Evolutionary conservation across 2,797 vertebrate genomes (phyloP).

Genomic region (Mormyrus hasselquistii): DNA sequence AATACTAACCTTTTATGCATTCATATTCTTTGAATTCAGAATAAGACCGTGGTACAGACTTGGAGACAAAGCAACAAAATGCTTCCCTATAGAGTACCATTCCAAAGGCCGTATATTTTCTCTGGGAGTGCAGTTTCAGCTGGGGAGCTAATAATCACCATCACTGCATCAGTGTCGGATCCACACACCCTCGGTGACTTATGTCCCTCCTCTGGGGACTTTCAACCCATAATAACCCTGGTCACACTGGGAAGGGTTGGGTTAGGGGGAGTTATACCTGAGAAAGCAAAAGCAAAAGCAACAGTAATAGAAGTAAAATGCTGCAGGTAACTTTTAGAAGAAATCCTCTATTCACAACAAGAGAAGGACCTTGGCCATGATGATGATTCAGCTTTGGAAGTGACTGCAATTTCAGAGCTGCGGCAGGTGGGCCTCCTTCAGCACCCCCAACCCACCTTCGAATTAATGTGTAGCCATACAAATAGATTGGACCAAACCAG

Average conservation of each 20-base stretch:
- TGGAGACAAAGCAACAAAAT: neutral
- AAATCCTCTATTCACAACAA: conserved; percentile 2
- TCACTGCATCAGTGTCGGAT: neutral
- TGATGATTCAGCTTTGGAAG: neutral
- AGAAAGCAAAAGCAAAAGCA: neutral
- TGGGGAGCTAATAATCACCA: neutral
- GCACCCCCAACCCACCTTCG: neutral
- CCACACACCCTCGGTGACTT: neutral
- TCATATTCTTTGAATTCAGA: neutral
- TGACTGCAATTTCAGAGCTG: neutral
- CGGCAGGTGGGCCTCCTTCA: neutral
- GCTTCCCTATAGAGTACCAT: neutral
- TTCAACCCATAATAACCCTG: neutral
- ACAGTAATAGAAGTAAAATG: neutral
- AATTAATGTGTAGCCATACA: conserved; percentile 19
- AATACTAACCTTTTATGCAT: neutral
- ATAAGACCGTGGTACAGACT: neutral
- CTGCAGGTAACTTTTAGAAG: neutral
- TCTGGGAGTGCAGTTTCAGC: neutral
- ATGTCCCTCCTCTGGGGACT: neutral
- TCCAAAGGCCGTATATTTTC: neutral
- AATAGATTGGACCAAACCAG: conserved; percentile 10
- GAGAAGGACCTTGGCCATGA: neutral
- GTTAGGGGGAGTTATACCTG: neutral
- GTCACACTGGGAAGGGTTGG: neutral